Base-by-base conservation (phyloP, 2,797 vertebrate genomes). In the Spinibarbus caldwelli region DNA sequence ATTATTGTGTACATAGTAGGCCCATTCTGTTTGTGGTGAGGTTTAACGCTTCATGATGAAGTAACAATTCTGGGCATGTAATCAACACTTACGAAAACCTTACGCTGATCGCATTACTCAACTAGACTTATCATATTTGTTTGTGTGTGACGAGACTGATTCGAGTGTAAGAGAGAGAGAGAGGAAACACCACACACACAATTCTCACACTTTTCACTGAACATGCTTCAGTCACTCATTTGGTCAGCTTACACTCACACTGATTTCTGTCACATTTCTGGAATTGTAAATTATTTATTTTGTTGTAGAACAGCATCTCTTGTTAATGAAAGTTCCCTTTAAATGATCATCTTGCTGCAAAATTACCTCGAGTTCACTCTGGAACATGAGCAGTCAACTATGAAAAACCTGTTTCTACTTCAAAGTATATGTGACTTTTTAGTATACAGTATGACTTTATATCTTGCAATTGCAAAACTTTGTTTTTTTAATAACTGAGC, bases 91-190 rank as follows among this genome's bases (percentile, higher is more conserved):
- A 78, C 52, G 68, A 62, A 68, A 45, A 76, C 41, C 23, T 23
- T 67, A 66, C 64, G 64, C 54, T 87, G 66, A 81, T 81, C 67
- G 21, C 62, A 82, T 89, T 84, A 83, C 49, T 52, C 41, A 59
- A 77, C 64, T 78, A 82, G 62, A 83, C 45, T 59, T 82, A 59
- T 66, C 29, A 75, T 43, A 15, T 82, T 82, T 36, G 38, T 36
- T 64, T 76, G n/a, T 49, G 72, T 67, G 45, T 66, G 59, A 67
- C 43, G 71, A 67, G 43, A n/a, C 15, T 45, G 23, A 38, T 81
- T 36, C 10, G 52, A 29, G 34, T 4, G 17, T 62, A 71, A 64
- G 31, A 67, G 34, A 41, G 31, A 67, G 34, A 41, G 31, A 21
- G 15, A 38, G 34, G 31, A 66, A 64, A 47, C 31, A 54, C 23